phyloP scores from a whole-genome alignment of 2,113 vertebrate genomes.

The Pygoscelis antarcticus region DNA sequence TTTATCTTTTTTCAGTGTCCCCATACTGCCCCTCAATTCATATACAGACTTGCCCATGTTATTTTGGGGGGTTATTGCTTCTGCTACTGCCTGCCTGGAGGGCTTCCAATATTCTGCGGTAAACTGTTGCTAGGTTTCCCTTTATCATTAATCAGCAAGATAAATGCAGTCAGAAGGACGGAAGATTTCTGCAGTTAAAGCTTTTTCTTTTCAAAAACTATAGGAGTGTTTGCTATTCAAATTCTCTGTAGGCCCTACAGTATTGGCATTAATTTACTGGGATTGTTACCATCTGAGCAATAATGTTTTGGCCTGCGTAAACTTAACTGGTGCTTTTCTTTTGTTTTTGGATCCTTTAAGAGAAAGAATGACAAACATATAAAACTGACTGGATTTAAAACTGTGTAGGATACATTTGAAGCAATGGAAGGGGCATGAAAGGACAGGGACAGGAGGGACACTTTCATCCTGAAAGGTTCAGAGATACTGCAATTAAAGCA shows the following conservation, averaged over 20 bases:
- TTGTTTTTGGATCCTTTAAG: background rate
- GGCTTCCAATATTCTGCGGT: background rate
- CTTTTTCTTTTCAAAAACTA: background rate
- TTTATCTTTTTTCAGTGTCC: background rate
- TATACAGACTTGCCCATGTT: background rate
- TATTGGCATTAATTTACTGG: background rate
- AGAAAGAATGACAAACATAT: background rate
- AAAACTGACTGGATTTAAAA: background rate
- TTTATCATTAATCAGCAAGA: constrained; percentile 38
- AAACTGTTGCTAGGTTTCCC: constrained; percentile 30
- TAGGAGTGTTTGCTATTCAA: background rate
- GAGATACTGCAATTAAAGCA: background rate
- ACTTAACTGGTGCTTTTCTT: background rate
- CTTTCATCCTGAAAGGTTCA: background rate
- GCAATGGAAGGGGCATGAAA: background rate
- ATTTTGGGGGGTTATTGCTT: background rate
- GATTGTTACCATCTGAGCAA: background rate
- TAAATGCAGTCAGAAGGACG: constrained; percentile 8
- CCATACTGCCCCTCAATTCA: background rate
- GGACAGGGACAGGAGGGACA: background rate
- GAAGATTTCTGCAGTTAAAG: background rate
- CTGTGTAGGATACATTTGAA: background rate
- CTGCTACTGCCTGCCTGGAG: background rate
- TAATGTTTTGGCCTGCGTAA: background rate
- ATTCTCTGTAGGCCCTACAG: background rate